Evolutionary conservation across 2,888 invertebrate genomes (phyloP), one percentile per base, ranked within the genome.

Genomic region (Eucriotettix oculatus): DNA sequence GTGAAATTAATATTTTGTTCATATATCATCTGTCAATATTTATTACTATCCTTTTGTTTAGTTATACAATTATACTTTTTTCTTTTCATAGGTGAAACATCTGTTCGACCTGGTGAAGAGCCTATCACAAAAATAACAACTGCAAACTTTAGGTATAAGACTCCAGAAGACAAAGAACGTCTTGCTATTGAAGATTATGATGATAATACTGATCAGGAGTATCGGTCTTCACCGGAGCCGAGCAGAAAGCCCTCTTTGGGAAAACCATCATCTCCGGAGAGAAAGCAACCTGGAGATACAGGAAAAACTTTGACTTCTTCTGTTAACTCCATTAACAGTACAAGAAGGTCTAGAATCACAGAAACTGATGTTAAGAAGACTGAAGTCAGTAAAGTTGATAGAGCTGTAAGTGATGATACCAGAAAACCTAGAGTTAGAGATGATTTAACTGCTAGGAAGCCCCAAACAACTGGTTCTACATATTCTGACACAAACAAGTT

Each of bases 51-150:
- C 29, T 29, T n/a, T 29, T 29, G 29, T 29, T n/a, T n/a, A n/a
- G 29, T 29, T 29, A 29, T 29, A 2, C 2, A 29, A 5, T 29
- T 29, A 29, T 29, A 29, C 7, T 5, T 29, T 29, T 2, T 29
- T 29, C 29, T 29, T 29, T 2, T 29, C 29, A 7, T 29, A 29
- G 29, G 29, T 29, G 84, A 86, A 68, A 83, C 84, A 81, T 85
- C 65, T 77, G 85, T 66, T 80, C 83, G 69, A 83, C 84, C 58
- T 73, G 86, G 85, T 48, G 75, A 81, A 54, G 82, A 81, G 69
- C 86, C 87, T 1, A 78, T 80, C 57, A 85, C 85, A 56, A 79
- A 82, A 61, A 79, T 87, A 52, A 84, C 83, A 63, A 80, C 85
- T 64, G 84, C 85, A 10, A 81, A 84, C 65, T 87, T 86, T 73